Base-by-base conservation (phyloP, 92 coral and sea anemone species). In the Porites divaricata region DNA sequence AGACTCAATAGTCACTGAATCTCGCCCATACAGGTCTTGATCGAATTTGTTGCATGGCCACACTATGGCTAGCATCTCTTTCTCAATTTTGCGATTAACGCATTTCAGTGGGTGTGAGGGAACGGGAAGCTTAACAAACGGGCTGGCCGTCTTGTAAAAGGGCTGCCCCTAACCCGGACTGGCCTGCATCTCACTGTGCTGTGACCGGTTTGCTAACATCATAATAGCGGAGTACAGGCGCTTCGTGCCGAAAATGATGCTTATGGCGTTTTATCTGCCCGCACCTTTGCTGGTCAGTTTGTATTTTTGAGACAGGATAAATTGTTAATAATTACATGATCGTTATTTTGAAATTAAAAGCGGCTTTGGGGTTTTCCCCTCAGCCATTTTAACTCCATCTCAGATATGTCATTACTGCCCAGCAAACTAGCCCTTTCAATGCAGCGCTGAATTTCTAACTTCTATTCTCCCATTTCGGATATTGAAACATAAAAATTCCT, bases 251-350 rank as follows among this genome's bases (percentile, higher is more conserved):
- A n/a, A n/a, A n/a, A 50, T 74, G 12, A 77, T 77, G 83, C 85
- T 79, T 78, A 61, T 76, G 86, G 86, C 85, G 85, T 78, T 86
- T 78, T 86, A 73, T 73, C 79, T 22, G 87, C 83, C 89, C 87
- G 63, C 88, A 51, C 54, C 54, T 51, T 81, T 81, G 51, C 85
- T 81, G 85, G 85, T n/a, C n/a, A n/a, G 76, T 16, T 16, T 5
- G 14, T 54, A 75, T 75, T 54, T 75, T 75, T 75, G 63, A 23
- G 52, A 45, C 78, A 74, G 78, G 52, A 50, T 74, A 74, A 41
- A 74, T 74, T 74, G 48, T 74, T 45, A 74, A 50, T 50, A 74
- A 74, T 74, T 41, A 50, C 78, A 50, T 50, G 52, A 17, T 74
- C 63, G 78, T 74, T 74, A 74, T 74, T 74, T 74, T 74, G 52